Evolutionary conservation across 2,888 invertebrate genomes (phyloP).

Genomic region (Sphaerophoria taeniata): DNA sequence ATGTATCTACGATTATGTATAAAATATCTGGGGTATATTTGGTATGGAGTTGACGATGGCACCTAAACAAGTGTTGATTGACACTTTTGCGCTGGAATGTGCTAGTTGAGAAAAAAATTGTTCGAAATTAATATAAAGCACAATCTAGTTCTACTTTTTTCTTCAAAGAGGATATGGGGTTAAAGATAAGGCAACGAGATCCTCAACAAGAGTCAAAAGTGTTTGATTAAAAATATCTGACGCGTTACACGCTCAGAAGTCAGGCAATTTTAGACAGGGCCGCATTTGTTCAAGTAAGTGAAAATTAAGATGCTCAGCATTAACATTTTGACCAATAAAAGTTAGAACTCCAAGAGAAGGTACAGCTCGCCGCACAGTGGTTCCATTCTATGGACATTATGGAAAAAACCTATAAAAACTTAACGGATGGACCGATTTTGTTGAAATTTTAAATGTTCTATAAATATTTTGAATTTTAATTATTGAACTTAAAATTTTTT

Average conservation of each 20-base stretch:
- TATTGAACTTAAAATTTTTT: too few species aligned
- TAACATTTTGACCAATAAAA: too few species aligned
- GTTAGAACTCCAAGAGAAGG: too few species aligned
- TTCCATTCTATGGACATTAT: background rate
- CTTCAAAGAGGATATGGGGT: constrained; percentile 1
- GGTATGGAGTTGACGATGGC: constrained; percentile 38
- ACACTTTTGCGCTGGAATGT: constrained; percentile 66
- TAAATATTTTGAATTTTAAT: too few species aligned
- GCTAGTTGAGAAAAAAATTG: constrained; percentile 28
- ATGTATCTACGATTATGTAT: background rate
- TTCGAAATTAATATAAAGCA: constrained; percentile 53
- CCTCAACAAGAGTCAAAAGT: constrained; percentile 11
- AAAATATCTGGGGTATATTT: constrained; percentile 25
- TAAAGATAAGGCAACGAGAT: constrained; percentile 3
- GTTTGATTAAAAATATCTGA: constrained; percentile 54
- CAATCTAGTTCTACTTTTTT: constrained; percentile 22
- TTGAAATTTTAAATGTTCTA: too few species aligned
- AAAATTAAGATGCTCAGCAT: too few species aligned
- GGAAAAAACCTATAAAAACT: too few species aligned
- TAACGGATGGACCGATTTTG: background rate
- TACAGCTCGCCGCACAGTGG: too few species aligned
- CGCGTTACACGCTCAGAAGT: background rate
- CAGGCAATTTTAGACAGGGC: background rate
- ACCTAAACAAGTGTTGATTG: constrained; percentile 61
- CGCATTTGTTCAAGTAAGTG: too few species aligned